These are phyloP conservation scores for Cyclophora punctaria DNA, from an alignment of 2,888 invertebrate species.

Conservation along the genomic window DNA sequence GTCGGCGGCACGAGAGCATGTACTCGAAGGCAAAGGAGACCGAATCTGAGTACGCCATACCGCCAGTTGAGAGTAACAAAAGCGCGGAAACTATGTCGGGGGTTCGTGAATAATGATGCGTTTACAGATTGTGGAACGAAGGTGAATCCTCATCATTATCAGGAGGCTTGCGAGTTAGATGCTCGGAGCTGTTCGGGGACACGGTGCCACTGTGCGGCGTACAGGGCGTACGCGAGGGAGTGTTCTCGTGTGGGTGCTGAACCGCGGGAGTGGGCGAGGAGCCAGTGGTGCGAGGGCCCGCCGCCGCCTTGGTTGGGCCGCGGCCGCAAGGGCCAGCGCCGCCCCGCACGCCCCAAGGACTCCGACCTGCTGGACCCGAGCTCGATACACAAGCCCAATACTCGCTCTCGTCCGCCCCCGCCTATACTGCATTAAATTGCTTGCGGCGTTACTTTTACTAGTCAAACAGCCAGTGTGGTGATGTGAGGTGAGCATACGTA, in stretches of 20 bases:
- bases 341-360: constrained; percentile 21
- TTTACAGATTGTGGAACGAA: constrained; percentile 87
- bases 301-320: constrained; percentile 54
- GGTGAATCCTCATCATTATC: constrained; percentile 87
- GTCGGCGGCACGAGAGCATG: constrained; percentile 87
- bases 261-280: constrained; percentile 81
- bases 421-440: constrained; percentile 53
- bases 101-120: constrained; percentile 65
- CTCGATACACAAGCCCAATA: constrained; percentile 45
- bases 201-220: constrained; percentile 91
- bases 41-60: constrained; percentile 54
- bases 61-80: constrained; percentile 64
- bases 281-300: constrained; percentile 78
- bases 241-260: constrained; percentile 86
- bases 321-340: constrained; percentile 32
- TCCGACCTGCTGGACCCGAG: constrained; percentile 38
- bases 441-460: constrained; percentile 52
- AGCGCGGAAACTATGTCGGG: constrained; percentile 67
- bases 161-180: constrained; percentile 89
- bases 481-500: constrained; percentile 45
- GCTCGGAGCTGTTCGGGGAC: constrained; percentile 90
- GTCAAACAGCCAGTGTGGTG: constrained; percentile 65
- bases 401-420: constrained; percentile 60
- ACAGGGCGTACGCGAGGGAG: constrained; percentile 91
- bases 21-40: constrained; percentile 73